A percentile compares a stretch with the other conserved stretches of the same genome.
Conservation (phyloP, 1,140 invertebrate genomes). For the Tetraneura akinire region DNA sequence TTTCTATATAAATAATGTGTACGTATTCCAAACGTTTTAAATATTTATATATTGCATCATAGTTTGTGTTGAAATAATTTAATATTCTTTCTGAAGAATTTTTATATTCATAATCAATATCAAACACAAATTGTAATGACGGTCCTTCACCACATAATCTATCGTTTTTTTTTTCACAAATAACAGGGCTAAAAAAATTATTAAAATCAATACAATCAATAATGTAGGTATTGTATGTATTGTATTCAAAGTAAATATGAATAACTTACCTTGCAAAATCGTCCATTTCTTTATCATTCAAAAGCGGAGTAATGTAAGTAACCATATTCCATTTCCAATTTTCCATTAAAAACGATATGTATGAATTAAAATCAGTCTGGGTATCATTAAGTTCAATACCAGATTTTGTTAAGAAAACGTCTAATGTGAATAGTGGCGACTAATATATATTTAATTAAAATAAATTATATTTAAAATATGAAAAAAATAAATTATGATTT, state of each 20-base stretch:
- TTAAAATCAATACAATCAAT: background rate
- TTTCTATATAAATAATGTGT: constrained; percentile 18
- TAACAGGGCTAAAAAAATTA: background rate
- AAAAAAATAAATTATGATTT: background rate
- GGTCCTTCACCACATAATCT: background rate
- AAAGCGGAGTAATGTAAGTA: background rate
- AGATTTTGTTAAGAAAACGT: background rate
- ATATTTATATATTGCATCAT: background rate
- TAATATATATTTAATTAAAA: background rate
- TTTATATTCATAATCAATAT: constrained; percentile 12
- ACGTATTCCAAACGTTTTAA: constrained; percentile 11
- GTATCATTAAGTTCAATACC: background rate
- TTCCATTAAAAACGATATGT: constrained; percentile 25
- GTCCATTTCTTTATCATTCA: background rate
- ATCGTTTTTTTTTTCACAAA: background rate
- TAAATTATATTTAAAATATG: background rate
- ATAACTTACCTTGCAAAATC: background rate
- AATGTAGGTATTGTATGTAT: background rate
- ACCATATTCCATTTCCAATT: constrained; percentile 12
- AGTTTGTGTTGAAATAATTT: background rate
- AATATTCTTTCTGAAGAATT: background rate
- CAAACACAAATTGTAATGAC: constrained; percentile 11
- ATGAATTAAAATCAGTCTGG: background rate
- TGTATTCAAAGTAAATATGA: background rate
- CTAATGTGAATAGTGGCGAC: constrained; percentile 19